Base-by-base conservation (phyloP, 1,140 invertebrate species). In the Acromyrmex charruanus region DNA sequence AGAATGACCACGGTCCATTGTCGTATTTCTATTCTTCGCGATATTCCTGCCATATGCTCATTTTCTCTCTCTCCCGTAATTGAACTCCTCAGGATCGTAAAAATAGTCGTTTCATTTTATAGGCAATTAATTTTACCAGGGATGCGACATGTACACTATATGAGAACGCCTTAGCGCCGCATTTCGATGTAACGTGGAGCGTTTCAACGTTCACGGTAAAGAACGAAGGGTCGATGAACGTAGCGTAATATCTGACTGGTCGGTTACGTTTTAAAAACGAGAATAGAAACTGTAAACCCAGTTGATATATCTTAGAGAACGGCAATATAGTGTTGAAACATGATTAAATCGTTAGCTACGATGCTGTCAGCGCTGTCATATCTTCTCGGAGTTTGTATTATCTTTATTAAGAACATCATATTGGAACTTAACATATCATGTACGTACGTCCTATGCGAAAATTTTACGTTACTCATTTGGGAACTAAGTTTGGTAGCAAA, bases 41-140 rank as follows among this genome's bases (percentile, higher is more conserved):
- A 10, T 59, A 61, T 39, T 69, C 18, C 39, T 18, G 28, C n/a
- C n/a, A 2, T 55, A 51, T n/a, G 6, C 66, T 44, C 58, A 18
- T 35, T 14, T 21, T 39, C 21, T 12, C 5, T 35, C 63, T 21
- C n/a, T 49, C 31, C 53, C 80, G 87, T 90, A 93, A 93, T 93
- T 92, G 90, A 91, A 93, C 90, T 90, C 75, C 68, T 74, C 72
- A 61, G 55, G 53, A 79, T 85, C 87, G 82, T 92, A 93, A 93
- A 93, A 93, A 92, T 92, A 92, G 92, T 91, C 88, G 88, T 91
- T 91, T 92, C 89, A 88, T 93, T 93, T 93, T 92, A 93, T 91
- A 90, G 92, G 90, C 93, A 92, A 93, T 93, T 93, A 92, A 93
- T 93, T 93, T 89, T 77, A 89, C 49, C 84, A 85, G 87, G 88